A percentile compares a stretch with the other conserved stretches of the same genome.
These are phyloP conservation scores for Tinamus major DNA, from an alignment of 2,797 vertebrate genomes.

Conservation along the genomic window DNA sequence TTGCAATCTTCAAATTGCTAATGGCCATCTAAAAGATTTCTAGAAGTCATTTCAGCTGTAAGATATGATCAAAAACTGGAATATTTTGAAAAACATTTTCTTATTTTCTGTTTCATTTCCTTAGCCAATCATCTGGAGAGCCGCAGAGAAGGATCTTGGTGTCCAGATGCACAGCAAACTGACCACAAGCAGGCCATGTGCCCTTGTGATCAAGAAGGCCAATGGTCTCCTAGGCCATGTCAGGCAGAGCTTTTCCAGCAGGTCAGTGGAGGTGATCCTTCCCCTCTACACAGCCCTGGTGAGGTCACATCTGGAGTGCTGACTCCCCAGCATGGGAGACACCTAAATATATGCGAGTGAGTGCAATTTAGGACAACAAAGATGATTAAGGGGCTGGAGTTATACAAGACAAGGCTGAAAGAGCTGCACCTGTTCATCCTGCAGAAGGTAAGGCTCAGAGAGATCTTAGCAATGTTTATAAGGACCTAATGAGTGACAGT, in stretches of 20 bases:
- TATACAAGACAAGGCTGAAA: neutral
- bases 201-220: too few species aligned
- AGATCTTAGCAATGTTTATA: neutral
- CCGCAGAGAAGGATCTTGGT: too few species aligned
- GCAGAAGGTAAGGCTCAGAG: neutral
- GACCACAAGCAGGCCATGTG: too few species aligned
- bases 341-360: rapidly evolving
- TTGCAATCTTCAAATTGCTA: neutral
- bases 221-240: too few species aligned
- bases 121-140: neutral
- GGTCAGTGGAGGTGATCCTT: too few species aligned
- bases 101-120: neutral
- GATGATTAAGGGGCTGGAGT: neutral
- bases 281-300: too few species aligned
- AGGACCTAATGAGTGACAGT: neutral
- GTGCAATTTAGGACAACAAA: rapidly evolving
- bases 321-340: too few species aligned
- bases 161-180: too few species aligned
- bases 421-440: neutral
- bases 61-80: neutral
- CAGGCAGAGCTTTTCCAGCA: too few species aligned
- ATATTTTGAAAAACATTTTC: neutral
- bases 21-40: neutral
- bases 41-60: neutral
- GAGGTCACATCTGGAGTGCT: too few species aligned